Evolutionary conservation across 2,797 vertebrate genomes (phyloP).

Genomic region (Balearica regulorum): DNA sequence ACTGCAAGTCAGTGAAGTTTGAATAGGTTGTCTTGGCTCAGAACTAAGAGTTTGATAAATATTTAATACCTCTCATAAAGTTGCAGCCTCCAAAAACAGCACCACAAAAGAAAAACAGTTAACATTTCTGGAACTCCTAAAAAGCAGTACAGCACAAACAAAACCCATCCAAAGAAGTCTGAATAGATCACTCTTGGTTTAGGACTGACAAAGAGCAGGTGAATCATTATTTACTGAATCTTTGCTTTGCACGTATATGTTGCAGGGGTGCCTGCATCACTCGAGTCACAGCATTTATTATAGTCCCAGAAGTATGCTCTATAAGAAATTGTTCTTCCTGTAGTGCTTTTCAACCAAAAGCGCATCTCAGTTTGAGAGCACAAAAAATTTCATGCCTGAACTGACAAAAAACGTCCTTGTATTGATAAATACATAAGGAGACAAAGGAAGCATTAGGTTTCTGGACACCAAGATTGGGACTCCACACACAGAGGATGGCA

Average conservation of each 20-base stretch:
- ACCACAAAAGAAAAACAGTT: background rate
- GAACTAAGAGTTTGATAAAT: background rate
- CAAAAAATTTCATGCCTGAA: background rate
- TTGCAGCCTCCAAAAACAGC: background rate
- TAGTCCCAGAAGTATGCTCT: background rate
- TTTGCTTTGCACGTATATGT: background rate
- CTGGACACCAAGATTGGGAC: background rate
- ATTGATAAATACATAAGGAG: background rate
- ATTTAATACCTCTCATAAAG: background rate
- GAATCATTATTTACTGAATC: slow-evolving; percentile 13
- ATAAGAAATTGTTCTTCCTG: slow-evolving; percentile 26
- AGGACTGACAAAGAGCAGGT: background rate
- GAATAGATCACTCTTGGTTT: background rate
- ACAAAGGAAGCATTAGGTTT: background rate
- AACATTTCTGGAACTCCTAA: background rate
- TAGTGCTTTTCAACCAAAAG: slow-evolving; percentile 35
- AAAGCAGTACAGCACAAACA: background rate
- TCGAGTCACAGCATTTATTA: slow-evolving; percentile 26
- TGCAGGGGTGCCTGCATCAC: background rate
- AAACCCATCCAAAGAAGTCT: background rate
- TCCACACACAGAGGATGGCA: background rate
- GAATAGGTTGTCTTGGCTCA: background rate
- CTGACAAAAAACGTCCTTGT: background rate
- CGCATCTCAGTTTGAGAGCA: background rate
- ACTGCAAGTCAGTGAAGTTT: background rate